Percentiles rank a stretch among this genome's conserved stretches.
These are phyloP conservation scores for Drosophila subquinaria DNA, from an alignment of 2,888 invertebrate genomes.

Conservation along the genomic window DNA sequence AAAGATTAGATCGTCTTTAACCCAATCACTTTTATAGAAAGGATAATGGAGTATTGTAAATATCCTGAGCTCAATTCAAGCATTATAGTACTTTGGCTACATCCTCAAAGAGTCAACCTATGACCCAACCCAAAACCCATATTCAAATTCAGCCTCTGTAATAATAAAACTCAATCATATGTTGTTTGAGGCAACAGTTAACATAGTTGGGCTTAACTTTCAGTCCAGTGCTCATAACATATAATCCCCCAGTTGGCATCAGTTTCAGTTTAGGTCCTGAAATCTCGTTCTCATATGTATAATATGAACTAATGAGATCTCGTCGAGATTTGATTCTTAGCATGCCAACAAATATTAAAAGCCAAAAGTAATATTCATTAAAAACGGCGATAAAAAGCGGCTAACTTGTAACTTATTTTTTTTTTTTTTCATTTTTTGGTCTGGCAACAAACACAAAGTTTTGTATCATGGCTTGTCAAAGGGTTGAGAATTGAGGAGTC, in stretches of 20 bases:
- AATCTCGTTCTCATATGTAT: background rate
- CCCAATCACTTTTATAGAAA: background rate
- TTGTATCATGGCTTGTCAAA: constrained; percentile 65
- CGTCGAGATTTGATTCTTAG: constrained; percentile 38
- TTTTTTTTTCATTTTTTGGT: constrained; percentile 20
- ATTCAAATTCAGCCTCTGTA: background rate
- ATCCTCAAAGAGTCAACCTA: background rate
- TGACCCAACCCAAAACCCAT: background rate
- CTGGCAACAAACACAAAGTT: constrained; percentile 39
- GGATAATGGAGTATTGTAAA: background rate
- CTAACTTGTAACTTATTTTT: constrained; percentile 38
- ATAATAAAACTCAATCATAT: constrained; percentile 39
- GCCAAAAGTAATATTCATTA: constrained; percentile 78
- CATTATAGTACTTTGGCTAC: background rate
- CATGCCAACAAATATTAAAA: constrained; percentile 66
- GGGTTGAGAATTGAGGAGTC: constrained; percentile 31
- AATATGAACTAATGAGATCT: constrained; percentile 41
- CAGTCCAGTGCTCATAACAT: constrained; percentile 1
- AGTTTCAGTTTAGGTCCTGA: constrained; percentile 38
- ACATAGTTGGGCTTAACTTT: background rate
- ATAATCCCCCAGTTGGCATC: constrained; percentile 33
- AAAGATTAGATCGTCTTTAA: background rate
- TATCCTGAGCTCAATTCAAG: background rate
- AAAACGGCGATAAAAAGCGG: constrained; percentile 68
- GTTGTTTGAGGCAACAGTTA: constrained; percentile 18